Evolutionary conservation across 2,888 invertebrate species (phyloP), one percentile per base, ranked within the genome.

Genomic region (Drosophila pegasa): DNA sequence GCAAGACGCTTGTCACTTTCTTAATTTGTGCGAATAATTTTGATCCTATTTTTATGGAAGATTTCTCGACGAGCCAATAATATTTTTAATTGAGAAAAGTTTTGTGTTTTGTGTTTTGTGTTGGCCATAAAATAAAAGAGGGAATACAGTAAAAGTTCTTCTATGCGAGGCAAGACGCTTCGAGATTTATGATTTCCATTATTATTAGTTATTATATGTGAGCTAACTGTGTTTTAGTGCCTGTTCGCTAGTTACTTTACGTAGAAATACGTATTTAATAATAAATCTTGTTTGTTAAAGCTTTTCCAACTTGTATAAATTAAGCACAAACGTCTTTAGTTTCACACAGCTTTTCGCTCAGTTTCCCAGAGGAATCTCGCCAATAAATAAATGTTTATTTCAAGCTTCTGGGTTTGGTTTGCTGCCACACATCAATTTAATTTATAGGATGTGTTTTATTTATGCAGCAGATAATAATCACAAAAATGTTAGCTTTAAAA

Each of bases 1-100:
- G 52, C 57, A 63, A 74, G 48, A 41, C 33, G 22, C 45, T 52
- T 66, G 70, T 70, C 62, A 63, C 64, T 62, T 52, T 65, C 60
- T 47, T 38, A 54, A 64, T 56, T 72, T 69, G 65, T 55, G 59
- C 54, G 18, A 48, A 40, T 60, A 51, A 51, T 38, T 27, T 35
- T 16, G 8, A 27, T 22, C 41, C 38, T 20, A 27, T 35, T 9
- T 65, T 37, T n/a, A 20, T 22, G 18, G n/a, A 20, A 37, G 9
- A 45, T 38, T 37, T 27, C 14, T 37, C 16, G 37, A 2, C 14
- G 18, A 38, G 16, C 7, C 10, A 16, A 27, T 45, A 27, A 27
- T 16, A 5, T 16, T 45, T 45, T 27, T 51, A 33, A 38, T 38
- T 1, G 54, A 41, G 18, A 43, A 50, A 22, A 43, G 8, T 43